These are phyloP conservation scores for Peribatodes rhomboidaria DNA, from an alignment of 2,888 invertebrate species.

Conservation along the genomic window DNA sequence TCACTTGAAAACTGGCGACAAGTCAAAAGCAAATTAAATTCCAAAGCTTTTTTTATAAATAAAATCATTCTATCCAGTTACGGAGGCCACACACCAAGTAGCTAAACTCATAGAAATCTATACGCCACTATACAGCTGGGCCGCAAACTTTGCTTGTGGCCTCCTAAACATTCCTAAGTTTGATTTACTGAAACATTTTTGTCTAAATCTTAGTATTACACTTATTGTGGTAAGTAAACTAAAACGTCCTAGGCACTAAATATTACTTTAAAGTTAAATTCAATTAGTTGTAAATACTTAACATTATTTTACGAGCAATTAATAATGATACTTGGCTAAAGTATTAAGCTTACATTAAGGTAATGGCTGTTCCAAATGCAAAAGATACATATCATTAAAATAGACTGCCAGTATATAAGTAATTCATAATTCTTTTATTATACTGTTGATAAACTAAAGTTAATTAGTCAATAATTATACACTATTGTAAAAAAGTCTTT, in stretches of 20 bases:
- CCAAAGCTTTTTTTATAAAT: too few relatives aligned
- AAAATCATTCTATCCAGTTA: background rate
- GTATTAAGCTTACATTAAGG: constrained; percentile 42
- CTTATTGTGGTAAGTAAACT: constrained; percentile 19
- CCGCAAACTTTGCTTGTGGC: background rate
- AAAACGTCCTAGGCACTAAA: constrained; percentile 48
- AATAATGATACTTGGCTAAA: constrained; percentile 3
- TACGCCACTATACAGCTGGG: too few relatives aligned
- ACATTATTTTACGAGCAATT: background rate
- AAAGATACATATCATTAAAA: constrained; percentile 86
- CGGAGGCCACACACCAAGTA: too few relatives aligned
- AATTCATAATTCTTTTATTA: constrained; percentile 78
- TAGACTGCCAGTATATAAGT: constrained; percentile 77
- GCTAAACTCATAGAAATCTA: too few relatives aligned
- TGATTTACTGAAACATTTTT: background rate
- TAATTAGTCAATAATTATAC: constrained; percentile 79
- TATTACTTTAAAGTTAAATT: background rate
- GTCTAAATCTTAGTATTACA: background rate
- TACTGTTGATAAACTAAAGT: constrained; percentile 83
- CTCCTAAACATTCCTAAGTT: background rate
- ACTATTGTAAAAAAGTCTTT: constrained; percentile 87
- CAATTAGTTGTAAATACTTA: background rate
- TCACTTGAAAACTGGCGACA: too few relatives aligned
- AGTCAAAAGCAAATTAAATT: too few relatives aligned
- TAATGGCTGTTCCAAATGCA: constrained; percentile 85